These are phyloP conservation scores for Carduelis carduelis DNA, from an alignment of 2,797 vertebrate species.

Conservation along the genomic window DNA sequence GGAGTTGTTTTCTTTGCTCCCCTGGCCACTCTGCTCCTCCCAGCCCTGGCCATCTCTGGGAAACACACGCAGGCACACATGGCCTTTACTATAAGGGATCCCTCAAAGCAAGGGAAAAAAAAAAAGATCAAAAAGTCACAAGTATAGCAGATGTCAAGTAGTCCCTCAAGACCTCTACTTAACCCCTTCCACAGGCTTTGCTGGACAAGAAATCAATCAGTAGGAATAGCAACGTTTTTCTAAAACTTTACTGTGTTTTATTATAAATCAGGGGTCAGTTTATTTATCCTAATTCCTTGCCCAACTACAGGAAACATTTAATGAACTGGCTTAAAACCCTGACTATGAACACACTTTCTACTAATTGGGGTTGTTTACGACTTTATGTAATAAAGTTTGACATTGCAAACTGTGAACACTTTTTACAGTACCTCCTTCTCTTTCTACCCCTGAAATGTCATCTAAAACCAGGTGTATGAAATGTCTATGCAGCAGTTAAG, in stretches of 20 bases:
- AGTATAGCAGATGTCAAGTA: slow-evolving; percentile 83
- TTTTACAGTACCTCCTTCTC: slow-evolving; percentile 43
- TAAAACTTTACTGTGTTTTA: slow-evolving; percentile 62
- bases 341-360: slow-evolving; percentile 13
- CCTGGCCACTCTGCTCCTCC: background rate
- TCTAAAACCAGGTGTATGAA: slow-evolving; percentile 71
- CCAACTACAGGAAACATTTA: slow-evolving; percentile 19
- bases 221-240: slow-evolving; percentile 57
- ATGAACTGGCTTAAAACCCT: slow-evolving; percentile 42
- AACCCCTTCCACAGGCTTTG: slow-evolving; percentile 74
- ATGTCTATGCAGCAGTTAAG: slow-evolving; percentile 63
- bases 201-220: slow-evolving; percentile 70
- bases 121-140: slow-evolving; percentile 78
- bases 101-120: slow-evolving; percentile 63
- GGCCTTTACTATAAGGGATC: slow-evolving; percentile 65
- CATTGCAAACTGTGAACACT: slow-evolving; percentile 55
- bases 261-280: slow-evolving; percentile 53
- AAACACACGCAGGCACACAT: slow-evolving; percentile 52
- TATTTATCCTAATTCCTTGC: slow-evolving; percentile 15
- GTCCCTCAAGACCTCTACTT: slow-evolving; percentile 78
- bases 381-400: slow-evolving; percentile 59
- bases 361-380: slow-evolving; percentile 71
- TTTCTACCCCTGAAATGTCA: slow-evolving; percentile 59
- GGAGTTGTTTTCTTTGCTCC: slow-evolving; percentile 70
- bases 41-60: background rate